Conservation (phyloP, 1,140 invertebrate species). For the Brachionus manjavacas region DNA sequence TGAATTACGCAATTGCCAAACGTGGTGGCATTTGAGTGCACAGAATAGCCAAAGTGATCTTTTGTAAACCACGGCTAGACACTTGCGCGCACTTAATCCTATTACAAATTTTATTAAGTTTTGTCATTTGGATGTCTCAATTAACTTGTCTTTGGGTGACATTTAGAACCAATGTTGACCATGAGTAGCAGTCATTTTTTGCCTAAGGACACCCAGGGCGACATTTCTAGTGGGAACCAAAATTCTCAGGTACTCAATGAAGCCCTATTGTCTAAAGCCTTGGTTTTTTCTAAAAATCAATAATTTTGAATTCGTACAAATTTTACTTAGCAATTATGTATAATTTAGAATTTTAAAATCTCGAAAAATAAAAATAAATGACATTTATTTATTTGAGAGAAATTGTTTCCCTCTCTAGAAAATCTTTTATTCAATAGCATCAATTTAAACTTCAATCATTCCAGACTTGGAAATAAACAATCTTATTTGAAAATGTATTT, state of each 20-base stretch:
- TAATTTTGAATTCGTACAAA: not conserved
- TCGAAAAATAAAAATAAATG: not conserved
- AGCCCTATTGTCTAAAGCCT: not conserved
- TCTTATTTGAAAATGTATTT: not conserved
- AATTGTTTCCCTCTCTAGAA: not conserved
- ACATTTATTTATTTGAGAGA: not conserved
- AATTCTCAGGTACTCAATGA: not conserved
- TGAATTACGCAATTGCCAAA: not conserved
- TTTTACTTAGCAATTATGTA: not conserved
- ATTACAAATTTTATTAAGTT: not conserved
- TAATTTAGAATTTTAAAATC: not conserved
- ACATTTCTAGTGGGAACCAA: too few species aligned
- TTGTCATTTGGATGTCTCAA: not conserved
- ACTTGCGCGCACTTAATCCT: not conserved
- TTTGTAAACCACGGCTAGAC: not conserved
- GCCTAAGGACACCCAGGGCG: too few species aligned
- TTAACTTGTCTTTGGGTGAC: not conserved
- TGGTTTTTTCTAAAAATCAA: not conserved
- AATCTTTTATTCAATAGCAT: not conserved
- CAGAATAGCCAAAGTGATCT: not conserved
- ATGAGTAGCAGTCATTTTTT: too few species aligned
- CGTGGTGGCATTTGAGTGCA: not conserved
- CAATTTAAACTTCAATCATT: not conserved
- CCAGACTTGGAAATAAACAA: too few species aligned
- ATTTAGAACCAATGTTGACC: not conserved